Base-by-base conservation (phyloP, 1,140 invertebrate genomes). In the Caerostris extrusa region DNA sequence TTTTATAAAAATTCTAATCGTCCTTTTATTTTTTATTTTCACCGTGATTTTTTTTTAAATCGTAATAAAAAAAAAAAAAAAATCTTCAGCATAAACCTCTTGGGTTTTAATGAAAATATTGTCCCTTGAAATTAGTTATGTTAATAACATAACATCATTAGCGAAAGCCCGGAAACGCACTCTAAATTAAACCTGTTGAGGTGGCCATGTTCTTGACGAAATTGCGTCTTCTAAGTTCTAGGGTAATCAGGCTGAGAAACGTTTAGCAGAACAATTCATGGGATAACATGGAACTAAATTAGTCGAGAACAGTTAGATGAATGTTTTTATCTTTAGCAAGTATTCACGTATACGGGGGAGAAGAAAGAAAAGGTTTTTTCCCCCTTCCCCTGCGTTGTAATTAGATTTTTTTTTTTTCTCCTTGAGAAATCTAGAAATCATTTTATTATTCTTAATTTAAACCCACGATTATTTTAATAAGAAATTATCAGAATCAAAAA, bases 111-210 rank as follows among this genome's bases (percentile, higher is more conserved):
- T 77, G 69, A 53, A 50, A 77, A 77, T 34, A 77, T 77, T 77
- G 19, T 34, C 7, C 69, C 5, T 34, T 77, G 50, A 77, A 77
- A 77, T 77, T 34, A 77, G 69, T 34, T 34, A 77, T 77, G 69
- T 77, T 77, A 77, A 77, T 77, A 77, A 77, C 19, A 34, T 77
- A 77, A 77, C 69, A 34, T 77, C 34, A 77, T 77, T 77, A 77
- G 8, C 12, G 69, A 77, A 77, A 77, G 69, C 10, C 8, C 34
- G 19, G 8, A 34, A 77, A 34, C 19, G 12, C 7, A 10, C 19
- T 12, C 69, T 34, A 77, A 77, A 77, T 77, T 77, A 77, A 77
- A 77, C 50, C 69, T 34, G 69, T 14, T 14, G 60, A 8, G 10
- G 4, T 61, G 7, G 34, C 34, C 60, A 14, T 61, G 60, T 14